Base-by-base conservation (phyloP, 2,888 invertebrate species). In the Epistrophe eligans region DNA sequence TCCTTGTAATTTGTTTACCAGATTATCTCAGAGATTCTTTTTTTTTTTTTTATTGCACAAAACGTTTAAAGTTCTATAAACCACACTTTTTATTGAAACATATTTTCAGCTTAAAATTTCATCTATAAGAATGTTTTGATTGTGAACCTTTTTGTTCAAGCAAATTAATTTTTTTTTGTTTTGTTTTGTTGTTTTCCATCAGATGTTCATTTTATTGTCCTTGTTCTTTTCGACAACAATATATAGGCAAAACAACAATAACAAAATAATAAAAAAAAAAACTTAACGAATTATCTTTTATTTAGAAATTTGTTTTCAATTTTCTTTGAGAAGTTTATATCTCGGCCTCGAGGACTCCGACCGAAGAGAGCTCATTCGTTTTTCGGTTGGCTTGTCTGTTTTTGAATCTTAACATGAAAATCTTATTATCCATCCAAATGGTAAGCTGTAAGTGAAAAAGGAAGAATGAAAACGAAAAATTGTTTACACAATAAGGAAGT, bases 291-390 rank as follows among this genome's bases (percentile, higher is more conserved):
- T 84, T 77, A 80, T 80, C 84, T 80, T 77, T 84, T 77, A 84
- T 84, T 77, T 80, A 84, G 66, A 80, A 84, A 84, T 84, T 84
- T 84, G 80, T 84, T 84, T 84, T 84, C 80, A 84, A 84, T 84
- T 67, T 84, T 80, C 67, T 72, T 60, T 58, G 72, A 43, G 72
- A 84, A 84, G 66, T 77, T 84, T 77, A 81, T 84, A 81, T 84
- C 81, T 66, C 55, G 60, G 80, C 77, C 55, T 67, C 67, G 35
- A 67, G 72, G 66, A 84, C 7, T 38, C 35, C 24, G 24, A 24
- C 24, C 24, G 24, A 24, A 24, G 3, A 40, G 40, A 67, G 67
- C 67, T 38, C 50, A 50, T 50, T 50, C 67, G 67, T 67, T 72
- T 80, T 84, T 52, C 72, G 55, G 52, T 79, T 70, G 55, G 17